phyloP scores from a whole-genome alignment of 2,797 vertebrate species.

The Arremon aurantiirostris region DNA sequence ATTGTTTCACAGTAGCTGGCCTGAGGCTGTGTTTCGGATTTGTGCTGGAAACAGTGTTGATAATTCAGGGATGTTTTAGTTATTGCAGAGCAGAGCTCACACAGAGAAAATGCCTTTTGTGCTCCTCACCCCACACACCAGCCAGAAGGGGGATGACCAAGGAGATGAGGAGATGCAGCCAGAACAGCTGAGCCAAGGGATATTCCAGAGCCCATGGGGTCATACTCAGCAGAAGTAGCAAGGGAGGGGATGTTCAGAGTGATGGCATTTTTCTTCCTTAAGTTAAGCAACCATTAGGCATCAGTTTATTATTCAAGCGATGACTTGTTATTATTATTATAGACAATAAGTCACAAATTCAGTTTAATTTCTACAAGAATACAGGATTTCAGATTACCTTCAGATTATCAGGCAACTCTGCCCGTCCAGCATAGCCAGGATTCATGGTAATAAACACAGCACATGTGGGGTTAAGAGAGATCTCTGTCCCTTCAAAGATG shows the following conservation, averaged over 20 bases:
- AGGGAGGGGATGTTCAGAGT: not conserved
- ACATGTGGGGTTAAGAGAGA: conserved; percentile 90
- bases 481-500: conserved; percentile 90
- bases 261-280: not conserved
- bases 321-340: not conserved
- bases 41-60: not conserved
- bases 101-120: not conserved
- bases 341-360: not conserved
- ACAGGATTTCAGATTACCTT: conserved; percentile 78
- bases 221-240: not conserved
- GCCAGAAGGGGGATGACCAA: not conserved
- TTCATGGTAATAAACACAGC: conserved; percentile 97
- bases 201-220: not conserved
- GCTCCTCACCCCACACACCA: not conserved
- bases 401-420: conserved; percentile 92
- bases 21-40: not conserved
- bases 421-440: conserved; percentile 91
- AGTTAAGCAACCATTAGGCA: not conserved
- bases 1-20: not conserved
- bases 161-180: not conserved
- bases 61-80: not conserved
- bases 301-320: not conserved
- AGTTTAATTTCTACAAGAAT: not conserved
- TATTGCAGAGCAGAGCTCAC: not conserved
- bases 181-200: not conserved